Evolutionary conservation across 1,140 invertebrate species (phyloP).

Genomic region (Rhyacophila brunnea): DNA sequence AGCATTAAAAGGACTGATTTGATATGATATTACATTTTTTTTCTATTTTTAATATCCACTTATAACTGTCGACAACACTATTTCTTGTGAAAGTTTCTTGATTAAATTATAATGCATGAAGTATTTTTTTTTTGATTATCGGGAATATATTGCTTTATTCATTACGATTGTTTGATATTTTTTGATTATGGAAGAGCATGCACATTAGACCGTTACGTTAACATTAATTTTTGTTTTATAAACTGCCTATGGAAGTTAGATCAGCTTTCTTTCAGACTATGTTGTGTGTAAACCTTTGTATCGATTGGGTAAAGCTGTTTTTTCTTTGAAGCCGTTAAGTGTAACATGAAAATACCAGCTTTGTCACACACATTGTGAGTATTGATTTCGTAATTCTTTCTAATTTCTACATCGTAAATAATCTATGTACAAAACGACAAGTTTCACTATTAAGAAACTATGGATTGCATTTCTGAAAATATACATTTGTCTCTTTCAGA

Average conservation of each 20-base stretch:
- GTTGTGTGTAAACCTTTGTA: conserved; percentile 30
- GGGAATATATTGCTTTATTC: conserved; percentile 33
- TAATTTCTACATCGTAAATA: neutral
- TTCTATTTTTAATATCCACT: no score
- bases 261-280: conserved; percentile 32
- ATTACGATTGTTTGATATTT: conserved; percentile 33
- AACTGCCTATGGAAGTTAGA: conserved; percentile 31
- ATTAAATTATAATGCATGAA: conserved; percentile 28
- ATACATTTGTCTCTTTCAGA: no score
- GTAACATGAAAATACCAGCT: conserved; percentile 13
- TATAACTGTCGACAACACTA: no score
- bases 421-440: no score
- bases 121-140: conserved; percentile 22
- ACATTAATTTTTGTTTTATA: conserved; percentile 23
- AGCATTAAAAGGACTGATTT: no score
- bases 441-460: no score
- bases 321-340: conserved; percentile 18
- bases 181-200: conserved; percentile 35
- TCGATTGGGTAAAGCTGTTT: conserved; percentile 25
- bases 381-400: conserved; percentile 7
- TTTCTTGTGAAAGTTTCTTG: no score
- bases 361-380: conserved; percentile 21
- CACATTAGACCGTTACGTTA: conserved; percentile 31
- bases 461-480: no score
- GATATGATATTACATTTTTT: no score